phyloP scores from a whole-genome alignment of 2,113 vertebrate genomes.

The Callionymus lyra region DNA sequence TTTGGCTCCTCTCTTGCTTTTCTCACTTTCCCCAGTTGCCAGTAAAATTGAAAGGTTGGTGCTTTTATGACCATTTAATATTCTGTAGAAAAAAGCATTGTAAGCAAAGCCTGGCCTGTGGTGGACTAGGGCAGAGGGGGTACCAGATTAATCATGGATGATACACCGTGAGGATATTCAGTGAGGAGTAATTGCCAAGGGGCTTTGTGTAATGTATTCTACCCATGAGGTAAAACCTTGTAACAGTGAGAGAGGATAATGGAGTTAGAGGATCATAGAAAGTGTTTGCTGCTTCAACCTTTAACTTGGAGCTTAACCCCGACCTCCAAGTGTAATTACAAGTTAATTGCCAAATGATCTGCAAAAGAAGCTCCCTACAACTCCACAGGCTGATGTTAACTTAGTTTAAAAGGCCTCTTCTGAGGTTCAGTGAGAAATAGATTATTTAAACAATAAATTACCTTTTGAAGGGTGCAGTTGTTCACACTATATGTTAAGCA shows the following conservation, averaged over 20 bases:
- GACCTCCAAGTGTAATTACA: constrained; percentile 50
- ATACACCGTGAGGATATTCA: constrained; percentile 51
- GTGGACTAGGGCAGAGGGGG: constrained; percentile 46
- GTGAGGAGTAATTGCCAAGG: constrained; percentile 58
- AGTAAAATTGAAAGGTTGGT: constrained; percentile 63
- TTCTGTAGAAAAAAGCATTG: constrained; percentile 63
- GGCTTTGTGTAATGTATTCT: constrained; percentile 55
- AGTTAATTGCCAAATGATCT: constrained; percentile 60
- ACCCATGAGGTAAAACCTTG: constrained; percentile 55
- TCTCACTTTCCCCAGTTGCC: constrained; percentile 26
- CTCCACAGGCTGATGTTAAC: constrained; percentile 28
- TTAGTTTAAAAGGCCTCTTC: constrained; percentile 29
- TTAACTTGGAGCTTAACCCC: constrained; percentile 56
- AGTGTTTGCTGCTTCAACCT: constrained; percentile 58
- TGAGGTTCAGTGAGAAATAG: constrained; percentile 23
- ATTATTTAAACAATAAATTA: constrained; percentile 3
- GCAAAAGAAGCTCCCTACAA: constrained; percentile 25
- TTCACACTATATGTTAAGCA: no score
- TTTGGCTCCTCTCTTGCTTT: constrained; percentile 22
- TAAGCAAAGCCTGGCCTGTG: constrained; percentile 50
- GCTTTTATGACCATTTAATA: constrained; percentile 66
- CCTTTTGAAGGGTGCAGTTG: no score
- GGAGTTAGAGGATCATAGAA: constrained; percentile 58
- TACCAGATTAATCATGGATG: constrained; percentile 61
- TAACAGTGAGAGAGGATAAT: constrained; percentile 49